Percentiles rank a stretch among this genome's conserved stretches.
These are phyloP conservation scores for Calliphora vicina DNA, from an alignment of 1,140 invertebrate species.

Conservation along the genomic window DNA sequence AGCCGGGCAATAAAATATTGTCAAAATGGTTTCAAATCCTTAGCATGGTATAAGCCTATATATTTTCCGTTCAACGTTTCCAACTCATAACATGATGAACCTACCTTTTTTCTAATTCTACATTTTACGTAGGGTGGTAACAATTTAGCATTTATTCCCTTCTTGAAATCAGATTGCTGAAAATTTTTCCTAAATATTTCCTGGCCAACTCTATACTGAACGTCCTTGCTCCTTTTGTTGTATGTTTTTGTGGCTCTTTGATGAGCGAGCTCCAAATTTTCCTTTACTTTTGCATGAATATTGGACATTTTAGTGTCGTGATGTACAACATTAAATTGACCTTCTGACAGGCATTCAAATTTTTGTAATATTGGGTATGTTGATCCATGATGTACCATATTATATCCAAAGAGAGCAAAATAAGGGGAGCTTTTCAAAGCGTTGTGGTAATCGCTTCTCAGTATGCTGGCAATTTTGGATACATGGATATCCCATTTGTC, in stretches of 20 bases:
- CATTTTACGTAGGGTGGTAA: background rate
- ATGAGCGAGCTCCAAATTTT: background rate
- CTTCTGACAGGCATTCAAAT: background rate
- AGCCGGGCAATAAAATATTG: background rate
- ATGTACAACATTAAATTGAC: background rate
- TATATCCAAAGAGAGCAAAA: background rate
- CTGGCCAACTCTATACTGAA: background rate
- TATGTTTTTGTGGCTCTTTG: background rate
- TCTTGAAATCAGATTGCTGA: background rate
- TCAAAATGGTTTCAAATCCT: background rate
- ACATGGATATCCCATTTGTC: conserved; percentile 35
- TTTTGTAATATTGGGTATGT: background rate
- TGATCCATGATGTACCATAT: conserved; percentile 21
- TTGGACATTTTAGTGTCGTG: background rate
- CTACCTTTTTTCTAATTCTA: background rate
- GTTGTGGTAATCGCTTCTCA: background rate
- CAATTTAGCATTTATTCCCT: background rate
- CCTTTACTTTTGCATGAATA: background rate
- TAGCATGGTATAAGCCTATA: conserved; percentile 29
- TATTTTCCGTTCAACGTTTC: background rate
- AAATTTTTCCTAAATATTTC: background rate
- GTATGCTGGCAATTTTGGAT: background rate
- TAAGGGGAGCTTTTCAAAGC: background rate
- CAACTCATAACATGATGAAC: background rate
- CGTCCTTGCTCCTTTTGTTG: background rate